Conservation (phyloP, 2,797 vertebrate species). For the Oophaga sylvatica region DNA sequence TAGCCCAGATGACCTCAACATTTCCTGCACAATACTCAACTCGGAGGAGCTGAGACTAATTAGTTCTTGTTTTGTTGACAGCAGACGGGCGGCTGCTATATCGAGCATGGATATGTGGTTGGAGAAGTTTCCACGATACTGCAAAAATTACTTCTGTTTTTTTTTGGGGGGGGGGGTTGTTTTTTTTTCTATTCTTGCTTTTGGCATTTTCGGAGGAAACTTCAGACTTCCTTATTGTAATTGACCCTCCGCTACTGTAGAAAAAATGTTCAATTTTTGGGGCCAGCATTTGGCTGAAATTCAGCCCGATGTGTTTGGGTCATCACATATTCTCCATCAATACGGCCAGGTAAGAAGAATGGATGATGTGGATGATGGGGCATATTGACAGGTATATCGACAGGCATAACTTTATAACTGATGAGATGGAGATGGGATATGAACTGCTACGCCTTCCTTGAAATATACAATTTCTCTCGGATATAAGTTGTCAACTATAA, state of each 20-base stretch:
- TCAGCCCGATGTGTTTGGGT: not conserved
- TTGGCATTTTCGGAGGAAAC: not conserved
- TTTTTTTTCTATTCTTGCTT: not conserved
- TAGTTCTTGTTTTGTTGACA: not conserved
- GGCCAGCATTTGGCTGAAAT: no score
- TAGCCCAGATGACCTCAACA: not conserved
- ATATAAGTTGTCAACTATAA: no score
- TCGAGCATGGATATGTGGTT: not conserved
- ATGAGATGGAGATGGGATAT: no score
- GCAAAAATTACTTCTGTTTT: not conserved
- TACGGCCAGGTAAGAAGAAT: not conserved
- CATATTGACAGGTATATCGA: no score
- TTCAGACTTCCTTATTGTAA: not conserved
- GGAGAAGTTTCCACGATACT: constrained; percentile 2
- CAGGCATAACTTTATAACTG: no score
- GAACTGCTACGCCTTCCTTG: no score
- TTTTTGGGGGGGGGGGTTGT: not conserved
- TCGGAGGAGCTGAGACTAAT: not conserved
- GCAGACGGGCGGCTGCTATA: not conserved
- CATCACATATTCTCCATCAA: not conserved
- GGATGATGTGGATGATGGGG: no score
- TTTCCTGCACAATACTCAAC: constrained; percentile 9
- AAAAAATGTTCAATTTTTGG: not conserved
- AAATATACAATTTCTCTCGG: no score
- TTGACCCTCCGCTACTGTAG: not conserved